These are phyloP conservation scores for Charadrius vociferus DNA, from an alignment of 2,113 vertebrate genomes.

Conservation along the genomic window DNA sequence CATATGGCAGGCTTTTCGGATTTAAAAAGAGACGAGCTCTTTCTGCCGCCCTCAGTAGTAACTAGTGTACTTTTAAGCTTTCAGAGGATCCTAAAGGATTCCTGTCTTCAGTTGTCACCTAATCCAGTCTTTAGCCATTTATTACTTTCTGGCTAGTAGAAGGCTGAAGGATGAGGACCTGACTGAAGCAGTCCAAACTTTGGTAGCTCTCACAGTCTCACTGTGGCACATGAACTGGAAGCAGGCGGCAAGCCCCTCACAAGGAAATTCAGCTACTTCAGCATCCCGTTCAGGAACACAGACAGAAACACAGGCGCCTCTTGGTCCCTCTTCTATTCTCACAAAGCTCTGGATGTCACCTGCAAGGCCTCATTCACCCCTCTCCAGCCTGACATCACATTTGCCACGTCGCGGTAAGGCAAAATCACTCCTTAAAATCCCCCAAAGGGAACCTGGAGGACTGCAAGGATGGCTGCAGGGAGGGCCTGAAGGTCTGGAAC, in stretches of 20 bases:
- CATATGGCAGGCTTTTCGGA: neutral
- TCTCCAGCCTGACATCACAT: neutral
- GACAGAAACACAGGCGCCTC: fast-evolving
- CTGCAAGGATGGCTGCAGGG: neutral
- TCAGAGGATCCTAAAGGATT: neutral
- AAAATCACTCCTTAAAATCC: neutral
- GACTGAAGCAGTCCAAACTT: neutral
- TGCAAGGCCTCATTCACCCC: neutral
- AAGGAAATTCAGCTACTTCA: neutral
- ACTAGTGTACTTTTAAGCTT: neutral
- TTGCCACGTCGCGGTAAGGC: fast-evolving
- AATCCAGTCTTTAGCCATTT: neutral
- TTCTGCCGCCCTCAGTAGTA: neutral
- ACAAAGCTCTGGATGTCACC: neutral
- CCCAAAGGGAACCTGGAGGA: fast-evolving
- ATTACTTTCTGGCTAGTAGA: neutral
- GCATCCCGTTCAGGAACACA: neutral
- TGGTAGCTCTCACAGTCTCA: neutral
- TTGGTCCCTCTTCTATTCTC: neutral
- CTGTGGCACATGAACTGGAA: neutral
- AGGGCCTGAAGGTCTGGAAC: neutral
- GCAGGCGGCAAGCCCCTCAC: neutral
- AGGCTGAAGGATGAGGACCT: neutral
- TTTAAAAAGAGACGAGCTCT: neutral
- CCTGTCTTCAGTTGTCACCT: neutral